Evolutionary conservation across 1,140 invertebrate species (phyloP), one percentile per base, ranked within the genome.

Genomic region (Bombus turneri): DNA sequence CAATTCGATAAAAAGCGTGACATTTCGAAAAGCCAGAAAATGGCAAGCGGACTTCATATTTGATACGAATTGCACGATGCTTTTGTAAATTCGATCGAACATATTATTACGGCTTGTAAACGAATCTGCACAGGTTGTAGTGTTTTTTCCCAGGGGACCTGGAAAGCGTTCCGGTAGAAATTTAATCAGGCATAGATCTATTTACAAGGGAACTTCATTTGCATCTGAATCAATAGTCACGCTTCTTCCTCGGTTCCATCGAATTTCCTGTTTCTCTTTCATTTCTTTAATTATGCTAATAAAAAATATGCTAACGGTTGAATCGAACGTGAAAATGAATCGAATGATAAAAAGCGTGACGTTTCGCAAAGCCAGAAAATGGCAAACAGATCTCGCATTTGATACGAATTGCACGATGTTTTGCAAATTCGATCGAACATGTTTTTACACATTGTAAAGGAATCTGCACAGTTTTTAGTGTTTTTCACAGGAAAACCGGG

Each of bases 111-210:
- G n/a, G 72, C 4, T n/a, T 37, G 28, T 43, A 22, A 15, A 43
- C 71, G 41, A n/a, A 41, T 12, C n/a, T 13, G 37, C 3, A 72
- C n/a, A 18, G 41, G 31, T 31, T 31, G 41, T 43, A 18, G 39
- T 15, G n/a, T n/a, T 47, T 22, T 73, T 43, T 25, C 47, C 47
- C 47, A 8, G 47, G 47, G 0, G 18, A 2, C 47, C 47, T 53
- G n/a, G 71, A 6, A 34, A 25, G n/a, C 39, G 43, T 25, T 15
- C 39, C 72, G n/a, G 28, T 73, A n/a, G 43, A 47, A 73, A 73
- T 73, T 73, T 73, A 73, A 73, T 73, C 72, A 73, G 72, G 18
- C 41, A 8, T n/a, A n/a, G n/a, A 71, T 41, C 37, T 71, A 71
- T 71, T 71, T 71, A 41, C 25, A 12, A 28, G 5, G 41, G n/a